These are phyloP conservation scores for Diplolepis rosae DNA, from an alignment of 2,888 invertebrate genomes.

Conservation along the genomic window DNA sequence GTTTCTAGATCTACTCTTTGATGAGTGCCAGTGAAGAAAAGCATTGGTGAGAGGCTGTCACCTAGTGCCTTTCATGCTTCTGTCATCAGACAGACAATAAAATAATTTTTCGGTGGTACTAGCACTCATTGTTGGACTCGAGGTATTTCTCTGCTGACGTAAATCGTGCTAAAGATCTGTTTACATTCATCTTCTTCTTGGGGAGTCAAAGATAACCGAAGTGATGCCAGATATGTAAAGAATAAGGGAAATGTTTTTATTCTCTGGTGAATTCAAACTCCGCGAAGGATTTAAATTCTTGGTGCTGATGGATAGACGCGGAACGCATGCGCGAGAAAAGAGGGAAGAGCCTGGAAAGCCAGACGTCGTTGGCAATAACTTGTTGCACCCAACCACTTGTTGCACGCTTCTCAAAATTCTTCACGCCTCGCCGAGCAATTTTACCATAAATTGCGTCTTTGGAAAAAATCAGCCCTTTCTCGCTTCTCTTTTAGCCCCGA, in stretches of 20 bases:
- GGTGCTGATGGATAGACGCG: not conserved
- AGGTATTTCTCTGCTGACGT: too few relatives aligned
- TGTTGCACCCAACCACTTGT: slow-evolving; percentile 70
- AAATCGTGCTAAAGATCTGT: too few relatives aligned
- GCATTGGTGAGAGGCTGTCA: too few relatives aligned
- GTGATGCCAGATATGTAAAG: too few relatives aligned
- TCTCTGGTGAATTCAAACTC: not conserved
- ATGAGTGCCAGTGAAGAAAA: too few relatives aligned
- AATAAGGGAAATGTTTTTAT: not conserved
- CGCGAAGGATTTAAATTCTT: not conserved
- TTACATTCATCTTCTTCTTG: too few relatives aligned
- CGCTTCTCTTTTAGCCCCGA: not conserved
- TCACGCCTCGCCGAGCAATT: slow-evolving; percentile 66
- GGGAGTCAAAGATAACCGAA: too few relatives aligned
- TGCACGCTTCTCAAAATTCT: slow-evolving; percentile 69
- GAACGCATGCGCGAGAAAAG: slow-evolving; percentile 27
- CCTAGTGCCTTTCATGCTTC: too few relatives aligned
- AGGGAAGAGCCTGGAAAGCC: slow-evolving; percentile 54
- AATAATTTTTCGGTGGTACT: too few relatives aligned
- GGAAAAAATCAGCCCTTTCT: slow-evolving; percentile 50
- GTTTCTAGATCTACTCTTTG: too few relatives aligned
- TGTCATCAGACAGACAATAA: too few relatives aligned
- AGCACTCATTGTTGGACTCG: too few relatives aligned
- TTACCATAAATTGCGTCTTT: slow-evolving; percentile 65
- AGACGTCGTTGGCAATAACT: slow-evolving; percentile 64